phyloP scores from a whole-genome alignment of 1,140 invertebrate genomes.

The Piezodorus guildinii region DNA sequence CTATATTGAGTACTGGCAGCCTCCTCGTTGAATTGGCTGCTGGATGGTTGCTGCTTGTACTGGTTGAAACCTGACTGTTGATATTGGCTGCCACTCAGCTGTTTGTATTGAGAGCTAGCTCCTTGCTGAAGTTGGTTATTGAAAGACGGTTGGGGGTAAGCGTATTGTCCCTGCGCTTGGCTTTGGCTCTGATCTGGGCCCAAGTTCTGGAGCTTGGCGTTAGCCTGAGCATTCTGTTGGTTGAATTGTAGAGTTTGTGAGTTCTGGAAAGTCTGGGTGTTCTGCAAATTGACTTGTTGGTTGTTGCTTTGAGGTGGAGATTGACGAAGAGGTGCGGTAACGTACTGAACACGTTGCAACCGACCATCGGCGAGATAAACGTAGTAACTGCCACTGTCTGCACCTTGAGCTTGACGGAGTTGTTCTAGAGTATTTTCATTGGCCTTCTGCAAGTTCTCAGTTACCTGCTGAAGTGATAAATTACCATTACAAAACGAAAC shows the following conservation, averaged over 20 bases:
- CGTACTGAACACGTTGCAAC: conserved; percentile 45
- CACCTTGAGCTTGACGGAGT: conserved; percentile 23
- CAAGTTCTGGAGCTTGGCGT: not conserved
- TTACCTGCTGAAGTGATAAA: not conserved
- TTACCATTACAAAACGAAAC: not conserved
- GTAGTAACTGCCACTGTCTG: conserved; percentile 49
- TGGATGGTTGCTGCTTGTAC: not conserved
- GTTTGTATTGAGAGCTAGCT: not conserved
- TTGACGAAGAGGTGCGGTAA: conserved; percentile 15
- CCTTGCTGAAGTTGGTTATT: not conserved
- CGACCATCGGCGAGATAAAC: conserved; percentile 64
- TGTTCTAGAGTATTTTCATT: not conserved
- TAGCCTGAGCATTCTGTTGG: not conserved
- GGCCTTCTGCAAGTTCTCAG: not conserved
- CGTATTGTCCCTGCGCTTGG: not conserved
- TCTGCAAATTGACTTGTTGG: not conserved
- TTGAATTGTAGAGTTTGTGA: not conserved
- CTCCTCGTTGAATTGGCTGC: not conserved
- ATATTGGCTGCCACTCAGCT: not conserved
- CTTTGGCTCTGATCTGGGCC: not conserved
- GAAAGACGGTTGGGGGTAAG: not conserved
- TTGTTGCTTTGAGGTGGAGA: not conserved
- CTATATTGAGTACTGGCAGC: not conserved
- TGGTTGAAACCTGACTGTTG: not conserved
- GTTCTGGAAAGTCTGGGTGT: not conserved